These are phyloP conservation scores for Chlamydotis undulata DNA, from an alignment of 2,113 vertebrate species.

Conservation along the genomic window DNA sequence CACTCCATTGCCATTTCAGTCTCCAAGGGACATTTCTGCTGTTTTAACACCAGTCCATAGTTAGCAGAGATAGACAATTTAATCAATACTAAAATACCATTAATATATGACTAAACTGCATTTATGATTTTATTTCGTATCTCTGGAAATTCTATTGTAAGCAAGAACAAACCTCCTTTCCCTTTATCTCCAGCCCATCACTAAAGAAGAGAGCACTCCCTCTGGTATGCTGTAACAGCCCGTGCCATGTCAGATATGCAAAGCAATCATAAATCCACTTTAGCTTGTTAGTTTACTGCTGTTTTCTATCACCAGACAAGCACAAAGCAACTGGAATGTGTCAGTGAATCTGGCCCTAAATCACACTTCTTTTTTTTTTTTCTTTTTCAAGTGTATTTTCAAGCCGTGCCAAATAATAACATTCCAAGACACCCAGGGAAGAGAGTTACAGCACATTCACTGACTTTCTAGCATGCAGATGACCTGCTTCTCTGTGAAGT, in stretches of 20 bases:
- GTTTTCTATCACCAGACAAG: constrained; percentile 61
- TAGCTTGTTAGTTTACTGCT: constrained; percentile 64
- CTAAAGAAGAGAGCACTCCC: constrained; percentile 5
- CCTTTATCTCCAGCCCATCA: constrained; percentile 45
- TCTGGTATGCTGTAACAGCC: constrained; percentile 46
- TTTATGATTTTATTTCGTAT: neutral
- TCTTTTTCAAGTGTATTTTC: constrained; percentile 43
- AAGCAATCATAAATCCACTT: constrained; percentile 62
- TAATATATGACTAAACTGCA: neutral
- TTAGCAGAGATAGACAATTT: neutral
- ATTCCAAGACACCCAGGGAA: constrained; percentile 25
- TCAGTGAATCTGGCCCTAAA: constrained; percentile 56
- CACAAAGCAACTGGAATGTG: constrained; percentile 59
- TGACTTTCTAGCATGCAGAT: neutral
- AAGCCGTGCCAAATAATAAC: constrained; percentile 14
- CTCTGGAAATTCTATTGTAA: neutral
- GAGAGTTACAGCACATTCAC: neutral
- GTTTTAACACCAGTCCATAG: neutral
- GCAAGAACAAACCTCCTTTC: neutral
- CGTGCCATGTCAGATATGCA: constrained; percentile 40
- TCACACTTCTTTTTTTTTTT: constrained; percentile 26
- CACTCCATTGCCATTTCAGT: neutral
- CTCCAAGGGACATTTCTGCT: neutral
- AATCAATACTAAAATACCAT: neutral
- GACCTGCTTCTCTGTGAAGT: neutral